These are phyloP conservation scores for Serrognathus titanus DNA, from an alignment of 2,888 invertebrate genomes.

Conservation along the genomic window DNA sequence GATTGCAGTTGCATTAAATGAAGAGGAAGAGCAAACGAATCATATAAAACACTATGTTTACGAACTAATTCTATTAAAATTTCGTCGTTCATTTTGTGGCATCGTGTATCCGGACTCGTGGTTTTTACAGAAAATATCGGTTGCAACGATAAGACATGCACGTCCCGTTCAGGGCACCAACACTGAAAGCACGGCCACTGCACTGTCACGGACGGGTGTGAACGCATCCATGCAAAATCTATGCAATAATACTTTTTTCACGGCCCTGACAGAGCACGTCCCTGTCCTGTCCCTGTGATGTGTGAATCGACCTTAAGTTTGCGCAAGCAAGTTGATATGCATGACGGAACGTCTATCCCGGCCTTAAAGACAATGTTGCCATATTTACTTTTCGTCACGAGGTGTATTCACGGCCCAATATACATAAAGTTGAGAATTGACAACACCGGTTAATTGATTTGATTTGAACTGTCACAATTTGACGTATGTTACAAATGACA, in stretches of 20 bases:
- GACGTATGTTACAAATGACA: too few relatives aligned
- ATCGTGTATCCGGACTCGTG: neutral
- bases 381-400: too few relatives aligned
- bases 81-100: neutral
- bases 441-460: too few relatives aligned
- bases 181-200: neutral
- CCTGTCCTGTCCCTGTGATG: neutral
- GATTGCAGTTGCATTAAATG: slow-evolving; percentile 12
- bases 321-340: too few relatives aligned
- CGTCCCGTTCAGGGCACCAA: neutral
- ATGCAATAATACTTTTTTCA: neutral
- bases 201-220: neutral
- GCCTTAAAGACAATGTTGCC: too few relatives aligned
- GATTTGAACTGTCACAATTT: too few relatives aligned
- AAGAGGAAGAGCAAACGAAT: slow-evolving; percentile 7
- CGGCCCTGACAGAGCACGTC: neutral
- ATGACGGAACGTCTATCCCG: too few relatives aligned
- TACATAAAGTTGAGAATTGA: too few relatives aligned
- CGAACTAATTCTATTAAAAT: slow-evolving; percentile 5
- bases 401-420: too few relatives aligned
- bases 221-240: neutral
- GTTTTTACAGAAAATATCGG: neutral
- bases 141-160: neutral
- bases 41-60: slow-evolving; percentile 1
- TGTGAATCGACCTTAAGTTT: neutral